Evolutionary conservation across 1,140 invertebrate species (phyloP).

Genomic region (Drosophila obscura): DNA sequence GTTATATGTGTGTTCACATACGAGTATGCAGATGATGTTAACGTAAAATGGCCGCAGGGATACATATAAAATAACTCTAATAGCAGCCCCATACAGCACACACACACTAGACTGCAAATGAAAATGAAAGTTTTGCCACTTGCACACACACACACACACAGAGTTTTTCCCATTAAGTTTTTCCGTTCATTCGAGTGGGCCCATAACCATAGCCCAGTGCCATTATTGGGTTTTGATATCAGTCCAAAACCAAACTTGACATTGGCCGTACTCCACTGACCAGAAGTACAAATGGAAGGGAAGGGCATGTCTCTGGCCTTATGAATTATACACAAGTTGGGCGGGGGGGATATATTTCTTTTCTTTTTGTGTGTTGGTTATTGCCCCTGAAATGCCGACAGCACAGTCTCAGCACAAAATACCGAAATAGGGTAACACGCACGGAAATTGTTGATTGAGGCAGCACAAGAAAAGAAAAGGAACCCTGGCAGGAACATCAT

Average conservation of each 20-base stretch:
- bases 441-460: constrained; percentile 61
- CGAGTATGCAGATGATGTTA: constrained; percentile 62
- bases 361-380: constrained; percentile 21
- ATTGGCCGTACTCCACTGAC: constrained; percentile 5
- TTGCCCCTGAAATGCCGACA: constrained; percentile 31
- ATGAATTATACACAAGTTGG: constrained; percentile 70
- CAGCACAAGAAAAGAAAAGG: constrained; percentile 17
- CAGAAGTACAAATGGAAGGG: constrained; percentile 1
- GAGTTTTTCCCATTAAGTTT: constrained; percentile 34
- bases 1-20: constrained; percentile 2
- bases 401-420: constrained; percentile 14
- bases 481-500: constrained; percentile 32
- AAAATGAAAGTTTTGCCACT: constrained; percentile 50
- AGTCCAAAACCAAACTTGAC: constrained; percentile 23
- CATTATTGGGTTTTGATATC: constrained; percentile 71
- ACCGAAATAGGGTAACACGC: constrained; percentile 51
- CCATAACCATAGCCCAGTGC: constrained; percentile 12
- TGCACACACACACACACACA: neutral
- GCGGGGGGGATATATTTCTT: neutral
- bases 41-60: constrained; percentile 64
- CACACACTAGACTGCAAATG: neutral
- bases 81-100: constrained; percentile 15
- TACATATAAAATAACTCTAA: constrained; percentile 53
- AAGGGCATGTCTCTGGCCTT: constrained; percentile 44
- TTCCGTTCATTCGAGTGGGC: constrained; percentile 23